These are phyloP conservation scores for Umimayanthus kanabou DNA, from an alignment of 92 coral and sea anemone species.

Conservation along the genomic window DNA sequence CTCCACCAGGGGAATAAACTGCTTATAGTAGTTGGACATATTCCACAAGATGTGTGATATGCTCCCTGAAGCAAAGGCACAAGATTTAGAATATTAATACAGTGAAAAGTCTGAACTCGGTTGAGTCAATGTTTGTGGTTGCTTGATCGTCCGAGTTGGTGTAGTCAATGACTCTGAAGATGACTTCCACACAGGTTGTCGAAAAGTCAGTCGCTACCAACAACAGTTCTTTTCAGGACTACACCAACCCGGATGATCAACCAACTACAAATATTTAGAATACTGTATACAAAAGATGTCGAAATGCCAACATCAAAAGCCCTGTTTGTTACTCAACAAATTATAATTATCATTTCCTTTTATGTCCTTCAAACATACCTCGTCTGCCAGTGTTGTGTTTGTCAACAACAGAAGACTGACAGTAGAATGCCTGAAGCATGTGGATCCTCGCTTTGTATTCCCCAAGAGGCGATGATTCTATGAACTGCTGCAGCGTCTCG, in stretches of 20 bases:
- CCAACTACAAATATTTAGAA: neutral
- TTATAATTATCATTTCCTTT: neutral
- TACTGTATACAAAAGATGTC: neutral
- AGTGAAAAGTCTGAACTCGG: too few relatives aligned
- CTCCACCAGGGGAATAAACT: conserved; percentile 69
- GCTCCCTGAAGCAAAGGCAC: conserved; percentile 23
- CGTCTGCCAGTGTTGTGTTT: conserved; percentile 7
- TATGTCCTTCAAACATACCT: conserved; percentile 31
- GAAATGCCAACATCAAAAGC: neutral
- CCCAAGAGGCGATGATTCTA: conserved; percentile 91
- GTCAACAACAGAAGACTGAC: conserved; percentile 55
- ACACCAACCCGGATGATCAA: too few relatives aligned
- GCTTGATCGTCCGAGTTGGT: too few relatives aligned
- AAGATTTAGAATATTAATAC: neutral
- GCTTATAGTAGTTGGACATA: conserved; percentile 77
- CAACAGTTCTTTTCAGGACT: too few relatives aligned
- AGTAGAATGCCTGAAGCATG: conserved; percentile 75
- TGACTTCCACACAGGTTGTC: too few relatives aligned
- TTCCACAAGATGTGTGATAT: conserved; percentile 75
- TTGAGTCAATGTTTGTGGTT: too few relatives aligned
- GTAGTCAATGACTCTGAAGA: too few relatives aligned
- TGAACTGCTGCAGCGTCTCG: conserved; percentile 79
- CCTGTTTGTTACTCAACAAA: neutral
- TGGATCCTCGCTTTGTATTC: conserved; percentile 80
- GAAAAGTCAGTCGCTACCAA: too few relatives aligned